A percentile compares a stretch with the other conserved stretches of the same genome.
phyloP scores from a whole-genome alignment of 1,140 invertebrate genomes.

The Drosophila bifasciata region DNA sequence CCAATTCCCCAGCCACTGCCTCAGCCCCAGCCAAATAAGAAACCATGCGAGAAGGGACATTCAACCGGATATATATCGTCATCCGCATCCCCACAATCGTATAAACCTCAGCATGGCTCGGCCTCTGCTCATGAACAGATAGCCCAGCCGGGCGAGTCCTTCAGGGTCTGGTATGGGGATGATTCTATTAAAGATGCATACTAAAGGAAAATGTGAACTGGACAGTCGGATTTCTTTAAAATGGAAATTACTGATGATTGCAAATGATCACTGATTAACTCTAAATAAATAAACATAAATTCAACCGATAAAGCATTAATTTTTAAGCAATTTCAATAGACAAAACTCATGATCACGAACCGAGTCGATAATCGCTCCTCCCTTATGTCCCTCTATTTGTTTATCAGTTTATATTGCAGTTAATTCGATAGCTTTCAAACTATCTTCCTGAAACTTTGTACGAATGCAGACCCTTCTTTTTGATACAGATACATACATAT shows the following conservation, averaged over 20 bases:
- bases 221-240: background rate
- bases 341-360: too few species aligned
- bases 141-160: slow-evolving; percentile 19
- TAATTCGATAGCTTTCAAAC: too few species aligned
- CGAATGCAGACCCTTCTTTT: too few species aligned
- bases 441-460: too few species aligned
- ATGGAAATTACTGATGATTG: background rate
- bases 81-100: background rate
- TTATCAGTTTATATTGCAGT: too few species aligned
- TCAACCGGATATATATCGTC: background rate
- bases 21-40: background rate
- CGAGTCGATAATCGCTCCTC: too few species aligned
- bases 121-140: background rate
- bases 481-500: too few species aligned
- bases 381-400: too few species aligned
- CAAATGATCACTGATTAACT: background rate
- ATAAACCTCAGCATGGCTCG: background rate
- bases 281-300: too few species aligned
- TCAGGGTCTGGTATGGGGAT: slow-evolving; percentile 40
- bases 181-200: slow-evolving; percentile 19
- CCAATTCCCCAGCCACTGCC: background rate
- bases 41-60: slow-evolving; percentile 10
- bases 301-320: too few species aligned
- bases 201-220: slow-evolving; percentile 1
- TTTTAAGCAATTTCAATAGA: background rate